Percentiles rank a stretch among this genome's conserved stretches.
Evolutionary conservation across 2,888 invertebrate species (phyloP).

Genomic region (Drosophila nr. perissopoda): DNA sequence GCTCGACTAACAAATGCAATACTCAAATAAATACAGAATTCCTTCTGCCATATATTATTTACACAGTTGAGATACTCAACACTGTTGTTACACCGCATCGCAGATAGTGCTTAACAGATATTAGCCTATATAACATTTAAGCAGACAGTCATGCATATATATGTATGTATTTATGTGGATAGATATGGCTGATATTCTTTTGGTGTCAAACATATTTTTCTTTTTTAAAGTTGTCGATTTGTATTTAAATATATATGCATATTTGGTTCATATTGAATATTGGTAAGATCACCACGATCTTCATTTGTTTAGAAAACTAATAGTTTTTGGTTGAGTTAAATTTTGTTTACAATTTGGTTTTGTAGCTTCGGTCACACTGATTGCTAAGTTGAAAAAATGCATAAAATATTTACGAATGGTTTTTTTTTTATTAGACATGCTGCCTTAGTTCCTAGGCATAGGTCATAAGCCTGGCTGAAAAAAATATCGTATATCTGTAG

Average conservation of each 20-base stretch:
- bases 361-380: slow-evolving; percentile 52
- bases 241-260: neutral
- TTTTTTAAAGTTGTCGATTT: neutral
- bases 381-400: neutral
- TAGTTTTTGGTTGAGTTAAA: neutral
- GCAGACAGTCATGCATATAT: neutral
- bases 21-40: neutral
- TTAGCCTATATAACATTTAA: neutral
- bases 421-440: slow-evolving; percentile 43
- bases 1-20: neutral
- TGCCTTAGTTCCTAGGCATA: slow-evolving; percentile 22
- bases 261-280: neutral
- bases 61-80: neutral
- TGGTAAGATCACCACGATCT: neutral
- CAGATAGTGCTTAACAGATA: neutral
- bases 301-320: neutral
- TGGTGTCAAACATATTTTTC: neutral
- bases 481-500: slow-evolving; percentile 19
- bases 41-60: neutral
- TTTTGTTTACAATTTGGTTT: neutral
- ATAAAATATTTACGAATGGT: slow-evolving; percentile 19
- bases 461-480: slow-evolving; percentile 46
- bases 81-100: too few species aligned
- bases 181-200: neutral
- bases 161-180: neutral